These are phyloP conservation scores for Troilus luridus DNA, from an alignment of 2,888 invertebrate genomes.

Conservation along the genomic window DNA sequence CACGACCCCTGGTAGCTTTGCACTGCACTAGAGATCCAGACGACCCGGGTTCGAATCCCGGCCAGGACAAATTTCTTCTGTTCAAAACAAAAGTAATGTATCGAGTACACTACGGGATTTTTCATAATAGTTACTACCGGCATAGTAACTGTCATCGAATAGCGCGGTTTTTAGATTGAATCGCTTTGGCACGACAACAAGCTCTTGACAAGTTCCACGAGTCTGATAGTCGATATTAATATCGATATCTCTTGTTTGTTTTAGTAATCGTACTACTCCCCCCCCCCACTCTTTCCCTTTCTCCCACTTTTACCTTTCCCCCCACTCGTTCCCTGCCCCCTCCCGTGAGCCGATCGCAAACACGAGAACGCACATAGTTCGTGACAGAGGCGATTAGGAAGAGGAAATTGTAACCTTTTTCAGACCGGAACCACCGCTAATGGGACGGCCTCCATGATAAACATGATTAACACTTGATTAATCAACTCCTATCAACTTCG, in stretches of 20 bases:
- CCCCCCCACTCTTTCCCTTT: neutral
- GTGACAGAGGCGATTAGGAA: slow-evolving; percentile 11
- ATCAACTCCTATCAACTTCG: neutral
- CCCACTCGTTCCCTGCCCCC: neutral
- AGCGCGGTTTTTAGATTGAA: no score
- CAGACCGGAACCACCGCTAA: slow-evolving; percentile 21
- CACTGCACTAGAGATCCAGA: no score
- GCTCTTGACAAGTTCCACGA: neutral
- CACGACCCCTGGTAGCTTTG: no score
- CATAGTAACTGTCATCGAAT: no score
- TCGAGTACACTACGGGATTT: no score
- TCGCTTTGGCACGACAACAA: neutral
- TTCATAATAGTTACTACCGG: no score
- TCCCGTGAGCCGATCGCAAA: neutral
- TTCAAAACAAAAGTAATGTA: no score
- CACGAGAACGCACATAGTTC: slow-evolving; percentile 23
- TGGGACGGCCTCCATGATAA: slow-evolving; percentile 19
- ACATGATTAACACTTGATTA: slow-evolving; percentile 49
- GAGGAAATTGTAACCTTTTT: slow-evolving; percentile 44
- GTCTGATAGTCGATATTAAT: neutral
- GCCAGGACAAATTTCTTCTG: no score
- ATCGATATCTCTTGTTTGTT: slow-evolving; percentile 27
- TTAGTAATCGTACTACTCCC: slow-evolving; percentile 10
- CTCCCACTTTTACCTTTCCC: neutral
- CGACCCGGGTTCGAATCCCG: no score